Conservation (phyloP, 2,888 invertebrate genomes). For the Lingula anatina region DNA sequence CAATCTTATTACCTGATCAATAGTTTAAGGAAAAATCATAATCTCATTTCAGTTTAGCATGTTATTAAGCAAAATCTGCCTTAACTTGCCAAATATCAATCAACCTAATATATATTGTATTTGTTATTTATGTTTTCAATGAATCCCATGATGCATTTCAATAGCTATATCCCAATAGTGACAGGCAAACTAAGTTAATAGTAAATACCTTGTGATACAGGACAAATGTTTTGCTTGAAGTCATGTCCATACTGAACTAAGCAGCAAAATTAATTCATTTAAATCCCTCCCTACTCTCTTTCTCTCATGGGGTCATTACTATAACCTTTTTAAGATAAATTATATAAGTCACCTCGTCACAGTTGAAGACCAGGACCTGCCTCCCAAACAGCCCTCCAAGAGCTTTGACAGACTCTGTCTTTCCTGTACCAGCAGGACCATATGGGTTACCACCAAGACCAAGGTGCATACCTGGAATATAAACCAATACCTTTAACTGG, state of each 20-base stretch:
- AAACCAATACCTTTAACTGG: background rate
- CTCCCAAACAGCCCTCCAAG: slow-evolving; percentile 75
- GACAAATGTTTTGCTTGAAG: too few species aligned
- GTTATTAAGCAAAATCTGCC: background rate
- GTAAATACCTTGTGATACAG: too few species aligned
- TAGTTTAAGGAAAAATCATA: background rate
- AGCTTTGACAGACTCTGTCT: slow-evolving; percentile 97
- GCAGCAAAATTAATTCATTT: too few species aligned
- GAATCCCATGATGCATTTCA: too few species aligned
- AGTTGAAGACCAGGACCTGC: slow-evolving; percentile 61
- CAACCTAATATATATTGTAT: too few species aligned
- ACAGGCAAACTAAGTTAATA: too few species aligned
- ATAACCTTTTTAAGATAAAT: too few species aligned
- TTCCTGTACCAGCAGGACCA: slow-evolving; percentile 98
- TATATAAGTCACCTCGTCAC: slow-evolving; percentile 74
- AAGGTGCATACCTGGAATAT: slow-evolving; percentile 71
- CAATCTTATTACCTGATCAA: background rate
- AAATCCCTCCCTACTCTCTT: background rate
- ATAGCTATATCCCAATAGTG: too few species aligned
- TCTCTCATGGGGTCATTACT: background rate
- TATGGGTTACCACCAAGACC: slow-evolving; percentile 98
- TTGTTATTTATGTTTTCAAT: too few species aligned
- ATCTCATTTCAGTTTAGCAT: background rate
- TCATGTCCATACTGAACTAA: too few species aligned
- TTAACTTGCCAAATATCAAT: background rate